Percentiles rank a stretch among this genome's conserved stretches.
These are phyloP conservation scores for Eucidaris tribuloides DNA, from an alignment of 35 echinoderm and acorn worm genomes.

Conservation along the genomic window DNA sequence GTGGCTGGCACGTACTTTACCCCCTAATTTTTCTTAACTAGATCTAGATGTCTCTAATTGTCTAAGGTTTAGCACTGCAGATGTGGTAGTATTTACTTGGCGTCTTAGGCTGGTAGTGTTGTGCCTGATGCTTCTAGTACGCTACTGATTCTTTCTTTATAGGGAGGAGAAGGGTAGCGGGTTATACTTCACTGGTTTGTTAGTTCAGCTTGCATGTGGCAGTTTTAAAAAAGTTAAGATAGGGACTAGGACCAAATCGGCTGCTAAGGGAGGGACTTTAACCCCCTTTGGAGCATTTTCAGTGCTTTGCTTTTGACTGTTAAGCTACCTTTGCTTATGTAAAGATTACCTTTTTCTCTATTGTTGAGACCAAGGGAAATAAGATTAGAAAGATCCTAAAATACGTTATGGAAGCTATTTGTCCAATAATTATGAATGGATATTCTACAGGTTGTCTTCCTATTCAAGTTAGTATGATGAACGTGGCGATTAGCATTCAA, in stretches of 20 bases:
- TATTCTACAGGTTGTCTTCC: conserved; percentile 72
- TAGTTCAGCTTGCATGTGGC: conserved; percentile 46
- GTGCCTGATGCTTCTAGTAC: neutral
- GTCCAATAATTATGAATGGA: conserved; percentile 51
- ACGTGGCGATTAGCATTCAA: conserved; percentile 29
- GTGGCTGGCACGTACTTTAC: conserved; percentile 74
- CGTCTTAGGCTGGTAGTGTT: neutral
- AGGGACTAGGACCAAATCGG: conserved; percentile 60
- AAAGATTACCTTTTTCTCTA: conserved; percentile 51
- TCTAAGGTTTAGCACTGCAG: conserved; percentile 60
- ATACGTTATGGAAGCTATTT: conserved; percentile 41
- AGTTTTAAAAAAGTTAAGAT: conserved; percentile 21
- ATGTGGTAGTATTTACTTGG: neutral
- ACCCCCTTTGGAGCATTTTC: conserved; percentile 72
- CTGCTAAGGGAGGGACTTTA: conserved; percentile 67
- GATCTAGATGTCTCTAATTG: conserved; percentile 47
- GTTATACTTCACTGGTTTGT: neutral
- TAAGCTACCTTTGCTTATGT: conserved; percentile 56
- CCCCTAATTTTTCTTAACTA: conserved; percentile 5
- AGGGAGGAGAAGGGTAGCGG: neutral
- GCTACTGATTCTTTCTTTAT: neutral
- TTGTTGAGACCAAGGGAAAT: neutral
- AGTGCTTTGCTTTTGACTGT: conserved; percentile 68
- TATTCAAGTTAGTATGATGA: conserved; percentile 62
- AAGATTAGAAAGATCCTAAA: conserved; percentile 37